These are phyloP conservation scores for Leucophora obtusa DNA, from an alignment of 2,888 invertebrate species.

Conservation along the genomic window DNA sequence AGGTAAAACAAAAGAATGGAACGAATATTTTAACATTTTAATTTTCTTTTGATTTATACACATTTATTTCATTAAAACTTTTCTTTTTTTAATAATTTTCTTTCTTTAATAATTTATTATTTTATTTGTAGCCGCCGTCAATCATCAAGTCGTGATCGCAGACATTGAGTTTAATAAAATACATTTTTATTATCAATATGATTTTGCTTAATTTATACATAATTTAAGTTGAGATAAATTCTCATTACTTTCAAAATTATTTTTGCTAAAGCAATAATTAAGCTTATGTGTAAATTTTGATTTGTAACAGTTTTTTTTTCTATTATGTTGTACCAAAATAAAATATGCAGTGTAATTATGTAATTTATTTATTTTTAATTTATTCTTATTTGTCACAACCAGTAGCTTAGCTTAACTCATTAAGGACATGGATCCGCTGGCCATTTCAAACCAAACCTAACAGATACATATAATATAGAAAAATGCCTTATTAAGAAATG, in stretches of 20 bases:
- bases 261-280: slow-evolving; percentile 26
- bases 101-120: slow-evolving; percentile 6
- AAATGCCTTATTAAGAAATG: too few species aligned
- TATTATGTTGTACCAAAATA: slow-evolving; percentile 19
- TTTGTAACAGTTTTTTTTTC: slow-evolving; percentile 58
- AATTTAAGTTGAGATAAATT: slow-evolving; percentile 24
- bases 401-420: neutral
- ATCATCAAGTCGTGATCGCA: slow-evolving; percentile 67
- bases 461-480: too few species aligned
- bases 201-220: slow-evolving; percentile 58
- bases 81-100: slow-evolving; percentile 55
- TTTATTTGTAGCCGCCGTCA: slow-evolving; percentile 57
- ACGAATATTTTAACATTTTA: slow-evolving; percentile 7
- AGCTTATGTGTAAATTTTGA: slow-evolving; percentile 37
- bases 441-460: too few species aligned
- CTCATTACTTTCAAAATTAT: slow-evolving; percentile 15
- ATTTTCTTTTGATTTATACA: slow-evolving; percentile 30
- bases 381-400: neutral
- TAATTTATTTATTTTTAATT: slow-evolving; percentile 10
- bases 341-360: slow-evolving; percentile 21
- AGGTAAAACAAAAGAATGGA: slow-evolving; percentile 82
- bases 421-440: too few species aligned
- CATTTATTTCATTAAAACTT: slow-evolving; percentile 23
- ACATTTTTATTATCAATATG: slow-evolving; percentile 54
- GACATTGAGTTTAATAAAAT: slow-evolving; percentile 70